phyloP scores from a whole-genome alignment of 2,113 vertebrate genomes.

The Psophia crepitans region DNA sequence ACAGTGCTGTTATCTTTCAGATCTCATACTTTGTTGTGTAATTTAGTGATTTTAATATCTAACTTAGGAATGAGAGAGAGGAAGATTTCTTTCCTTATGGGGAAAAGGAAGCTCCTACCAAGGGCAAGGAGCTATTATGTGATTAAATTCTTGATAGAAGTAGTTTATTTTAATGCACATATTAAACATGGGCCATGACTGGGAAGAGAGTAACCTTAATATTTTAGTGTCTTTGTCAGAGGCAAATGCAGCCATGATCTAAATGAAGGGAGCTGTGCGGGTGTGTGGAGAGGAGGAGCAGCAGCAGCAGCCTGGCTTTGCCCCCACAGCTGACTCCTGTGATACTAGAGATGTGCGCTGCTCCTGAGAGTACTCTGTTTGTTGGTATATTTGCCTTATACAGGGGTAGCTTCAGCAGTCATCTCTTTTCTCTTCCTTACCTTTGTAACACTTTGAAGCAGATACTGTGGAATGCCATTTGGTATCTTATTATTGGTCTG shows the following conservation, averaged over 20 bases:
- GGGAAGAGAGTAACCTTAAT: neutral
- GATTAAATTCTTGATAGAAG: neutral
- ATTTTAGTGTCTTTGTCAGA: neutral
- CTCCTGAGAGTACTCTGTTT: neutral
- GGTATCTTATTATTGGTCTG: neutral
- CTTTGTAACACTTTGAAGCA: neutral
- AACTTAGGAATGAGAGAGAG: neutral
- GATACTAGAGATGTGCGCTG: accelerated
- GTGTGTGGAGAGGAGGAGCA: neutral
- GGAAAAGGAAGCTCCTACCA: neutral
- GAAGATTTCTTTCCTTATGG: neutral
- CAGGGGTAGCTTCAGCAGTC: neutral
- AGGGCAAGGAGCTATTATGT: neutral
- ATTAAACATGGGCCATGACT: neutral
- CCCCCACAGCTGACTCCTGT: neutral
- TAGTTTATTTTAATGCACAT: neutral
- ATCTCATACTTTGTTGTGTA: neutral
- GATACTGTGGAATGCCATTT: neutral
- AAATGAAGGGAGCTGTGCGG: neutral
- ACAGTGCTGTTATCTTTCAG: neutral
- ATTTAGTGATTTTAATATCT: neutral
- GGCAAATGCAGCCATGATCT: neutral
- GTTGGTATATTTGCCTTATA: no score
- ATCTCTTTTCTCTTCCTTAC: neutral
- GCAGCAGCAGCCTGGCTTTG: neutral